These are phyloP conservation scores for Diuraphis noxia DNA, from an alignment of 1,140 invertebrate species.

Conservation along the genomic window DNA sequence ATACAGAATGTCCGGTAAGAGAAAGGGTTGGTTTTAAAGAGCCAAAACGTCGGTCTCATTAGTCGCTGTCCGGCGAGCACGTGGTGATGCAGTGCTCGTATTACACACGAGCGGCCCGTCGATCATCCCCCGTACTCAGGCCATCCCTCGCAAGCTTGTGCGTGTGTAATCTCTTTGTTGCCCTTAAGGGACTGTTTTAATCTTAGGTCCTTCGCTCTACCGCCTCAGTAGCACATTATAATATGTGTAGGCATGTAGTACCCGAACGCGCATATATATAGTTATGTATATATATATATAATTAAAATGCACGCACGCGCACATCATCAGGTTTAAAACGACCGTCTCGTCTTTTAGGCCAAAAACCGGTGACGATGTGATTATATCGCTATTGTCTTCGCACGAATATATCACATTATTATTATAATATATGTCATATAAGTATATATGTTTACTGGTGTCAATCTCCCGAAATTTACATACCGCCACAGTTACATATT, in stretches of 20 bases:
- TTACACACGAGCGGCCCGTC: slow-evolving; percentile 18
- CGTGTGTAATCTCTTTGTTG: slow-evolving; percentile 32
- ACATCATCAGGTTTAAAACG: background rate
- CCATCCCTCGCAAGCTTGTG: background rate
- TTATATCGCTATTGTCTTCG: background rate
- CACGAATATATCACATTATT: background rate
- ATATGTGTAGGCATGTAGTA: too few species aligned
- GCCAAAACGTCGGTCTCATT: slow-evolving; percentile 38
- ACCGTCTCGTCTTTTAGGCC: background rate
- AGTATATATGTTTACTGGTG: slow-evolving; percentile 6
- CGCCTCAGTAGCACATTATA: background rate
- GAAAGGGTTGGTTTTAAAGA: slow-evolving; percentile 34
- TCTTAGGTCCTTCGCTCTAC: slow-evolving; percentile 2
- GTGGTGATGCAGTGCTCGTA: background rate
- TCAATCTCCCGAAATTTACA: background rate
- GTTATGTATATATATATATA: background rate
- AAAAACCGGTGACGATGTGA: background rate
- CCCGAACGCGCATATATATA: background rate
- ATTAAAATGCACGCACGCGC: background rate
- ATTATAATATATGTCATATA: background rate
- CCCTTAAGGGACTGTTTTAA: slow-evolving; percentile 36
- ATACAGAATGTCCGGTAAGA: background rate
- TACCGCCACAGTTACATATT: too few species aligned
- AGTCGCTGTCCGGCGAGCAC: slow-evolving; percentile 40
- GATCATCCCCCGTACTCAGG: background rate